Base-by-base conservation (phyloP, 1,140 invertebrate genomes). In the Camponotus pennsylvanicus region DNA sequence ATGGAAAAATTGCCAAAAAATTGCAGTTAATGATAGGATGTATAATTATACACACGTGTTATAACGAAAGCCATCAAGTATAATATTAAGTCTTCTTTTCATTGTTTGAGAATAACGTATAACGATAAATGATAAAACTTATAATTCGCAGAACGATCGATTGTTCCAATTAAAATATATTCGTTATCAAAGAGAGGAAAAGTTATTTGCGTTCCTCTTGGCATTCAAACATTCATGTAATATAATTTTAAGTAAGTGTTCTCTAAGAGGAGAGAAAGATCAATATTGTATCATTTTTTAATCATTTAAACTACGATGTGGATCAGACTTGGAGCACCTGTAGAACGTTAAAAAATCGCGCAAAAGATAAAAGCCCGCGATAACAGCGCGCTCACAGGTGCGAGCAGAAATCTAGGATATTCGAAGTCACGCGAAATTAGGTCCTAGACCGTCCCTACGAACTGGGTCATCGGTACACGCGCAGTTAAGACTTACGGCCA, bases 391-490 rank as follows among this genome's bases (percentile, higher is more conserved):
- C 64, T 57, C 32, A 63, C 13, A 15, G 37, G 21, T n/a, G 70
- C 55, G 11, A 40, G 77, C 18, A 67, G 71, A 84, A 49, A 84
- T 84, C 78, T 87, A 55, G 49, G 86, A 55, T 84, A 84, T n/a
- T 52, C 34, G 32, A 40, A 79, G 70, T 85, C 57, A 45, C 34
- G 67, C 67, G 18, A 82, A 90, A 85, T 89, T 87, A 85, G 79
- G 85, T 85, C 75, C 69, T 70, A 79, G 67, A 78, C 69, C 32
- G 57, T 89, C 84, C 85, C 79, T 79, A 70, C 2, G 40, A 90
- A 87, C 73, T 89, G 45, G 85, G 88, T 90, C 85, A 90, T 57
- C 85, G 78, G 84, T 59, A 89, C 77, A 69, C 83, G 77, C 75
- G 70, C 77, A 59, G 49, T 70, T 52, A 61, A 42, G 61, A 34